Conservation (phyloP, 2,797 vertebrate species). For the Mus spretus region DNA sequence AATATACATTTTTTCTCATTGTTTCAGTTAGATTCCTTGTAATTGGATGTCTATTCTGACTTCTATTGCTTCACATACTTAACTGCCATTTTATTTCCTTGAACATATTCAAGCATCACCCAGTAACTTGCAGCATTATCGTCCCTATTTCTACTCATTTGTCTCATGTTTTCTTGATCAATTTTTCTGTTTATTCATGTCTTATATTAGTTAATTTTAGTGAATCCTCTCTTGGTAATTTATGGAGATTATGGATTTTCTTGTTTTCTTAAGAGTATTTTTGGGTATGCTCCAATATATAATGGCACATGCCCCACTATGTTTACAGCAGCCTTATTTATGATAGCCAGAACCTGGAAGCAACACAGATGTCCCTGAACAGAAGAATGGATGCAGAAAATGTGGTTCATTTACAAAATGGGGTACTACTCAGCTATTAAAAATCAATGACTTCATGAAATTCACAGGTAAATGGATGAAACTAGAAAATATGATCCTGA, state of each 20-base stretch:
- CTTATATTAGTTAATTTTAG: constrained; percentile 14
- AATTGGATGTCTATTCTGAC: not conserved
- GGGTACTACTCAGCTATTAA: too few species aligned
- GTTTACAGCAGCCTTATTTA: too few species aligned
- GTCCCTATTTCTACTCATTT: not conserved
- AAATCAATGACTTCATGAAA: too few species aligned
- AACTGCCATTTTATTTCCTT: not conserved
- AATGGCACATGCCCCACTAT: too few species aligned
- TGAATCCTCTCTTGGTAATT: not conserved
- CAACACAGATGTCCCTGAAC: too few species aligned
- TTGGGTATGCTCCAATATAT: too few species aligned
- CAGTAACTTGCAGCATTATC: not conserved
- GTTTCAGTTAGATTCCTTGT: constrained; percentile 1
- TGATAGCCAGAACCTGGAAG: too few species aligned
- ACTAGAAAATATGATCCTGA: too few species aligned
- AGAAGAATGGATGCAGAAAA: too few species aligned
- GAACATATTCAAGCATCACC: not conserved
- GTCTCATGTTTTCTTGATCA: not conserved
- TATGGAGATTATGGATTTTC: not conserved
- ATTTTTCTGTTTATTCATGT: not conserved
- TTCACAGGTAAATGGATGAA: too few species aligned
- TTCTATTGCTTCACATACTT: constrained; percentile 26
- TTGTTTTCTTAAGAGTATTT: not conserved
- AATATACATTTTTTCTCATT: not conserved
- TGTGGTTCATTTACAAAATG: too few species aligned